Conservation (phyloP, 2,113 vertebrate species). For the Budorcas taxicolor region DNA sequence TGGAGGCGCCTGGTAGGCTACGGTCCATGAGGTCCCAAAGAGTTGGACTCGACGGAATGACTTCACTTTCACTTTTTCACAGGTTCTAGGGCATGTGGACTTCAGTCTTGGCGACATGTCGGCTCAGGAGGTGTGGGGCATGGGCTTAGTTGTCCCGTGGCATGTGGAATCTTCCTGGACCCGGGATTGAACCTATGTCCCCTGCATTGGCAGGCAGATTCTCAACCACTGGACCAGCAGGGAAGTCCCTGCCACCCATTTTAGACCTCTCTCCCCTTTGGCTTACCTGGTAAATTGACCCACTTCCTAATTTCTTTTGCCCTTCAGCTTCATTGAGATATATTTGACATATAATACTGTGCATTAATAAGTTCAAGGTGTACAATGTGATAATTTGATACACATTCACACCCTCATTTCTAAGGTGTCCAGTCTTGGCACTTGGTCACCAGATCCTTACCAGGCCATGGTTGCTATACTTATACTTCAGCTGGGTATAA, state of each 20-base stretch:
- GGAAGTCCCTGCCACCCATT: background rate
- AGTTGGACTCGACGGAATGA: fast-evolving
- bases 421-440: background rate
- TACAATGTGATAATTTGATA: background rate
- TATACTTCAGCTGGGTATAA: background rate
- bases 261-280: background rate
- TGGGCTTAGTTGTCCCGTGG: background rate
- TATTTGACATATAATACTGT: background rate
- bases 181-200: background rate
- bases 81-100: background rate
- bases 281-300: background rate
- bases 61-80: background rate
- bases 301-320: background rate
- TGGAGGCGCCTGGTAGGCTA: background rate
- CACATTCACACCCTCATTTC: background rate
- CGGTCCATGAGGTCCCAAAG: background rate
- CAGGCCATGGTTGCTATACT: background rate
- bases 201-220: background rate
- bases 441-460: background rate
- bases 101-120: background rate
- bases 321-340: background rate
- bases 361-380: background rate
- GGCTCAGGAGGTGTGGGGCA: background rate
- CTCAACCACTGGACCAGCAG: background rate
- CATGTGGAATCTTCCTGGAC: background rate